phyloP scores from a whole-genome alignment of 2,113 vertebrate species.

The Megalops atlanticus region DNA sequence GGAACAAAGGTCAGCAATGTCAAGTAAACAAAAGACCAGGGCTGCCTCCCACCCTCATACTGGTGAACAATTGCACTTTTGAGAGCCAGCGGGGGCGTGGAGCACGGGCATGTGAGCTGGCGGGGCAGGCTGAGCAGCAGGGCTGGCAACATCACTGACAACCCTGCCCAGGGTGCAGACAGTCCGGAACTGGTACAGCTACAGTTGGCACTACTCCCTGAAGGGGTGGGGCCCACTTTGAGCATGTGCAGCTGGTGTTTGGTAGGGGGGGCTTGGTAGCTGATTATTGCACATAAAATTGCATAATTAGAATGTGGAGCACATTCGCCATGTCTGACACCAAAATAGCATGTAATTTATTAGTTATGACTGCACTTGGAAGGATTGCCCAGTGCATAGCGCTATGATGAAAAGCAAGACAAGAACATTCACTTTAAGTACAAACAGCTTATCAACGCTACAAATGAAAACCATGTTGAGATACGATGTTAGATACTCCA shows the following conservation, averaged over 20 bases:
- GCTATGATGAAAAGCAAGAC: not conserved
- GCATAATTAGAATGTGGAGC: not conserved
- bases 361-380: not conserved
- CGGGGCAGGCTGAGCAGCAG: constrained; percentile 41
- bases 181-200: constrained; percentile 64
- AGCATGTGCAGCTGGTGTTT: not conserved
- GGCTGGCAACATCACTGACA: constrained; percentile 38
- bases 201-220: constrained; percentile 59
- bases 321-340: not conserved
- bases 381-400: not conserved
- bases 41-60: constrained; percentile 53
- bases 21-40: constrained; percentile 72
- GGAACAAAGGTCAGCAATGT: constrained; percentile 75
- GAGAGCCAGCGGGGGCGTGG: constrained; percentile 41
- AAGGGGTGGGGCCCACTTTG: constrained; percentile 23
- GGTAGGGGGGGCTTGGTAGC: not conserved
- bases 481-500: not conserved
- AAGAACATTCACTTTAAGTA: not conserved
- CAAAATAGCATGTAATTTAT: not conserved
- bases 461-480: not conserved
- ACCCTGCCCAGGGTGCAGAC: constrained; percentile 37
- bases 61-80: constrained; percentile 46
- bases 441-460: not conserved
- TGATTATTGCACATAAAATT: not conserved
- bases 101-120: constrained; percentile 18